Base-by-base conservation (phyloP, 2,797 vertebrate genomes). In the Fratercula arctica region DNA sequence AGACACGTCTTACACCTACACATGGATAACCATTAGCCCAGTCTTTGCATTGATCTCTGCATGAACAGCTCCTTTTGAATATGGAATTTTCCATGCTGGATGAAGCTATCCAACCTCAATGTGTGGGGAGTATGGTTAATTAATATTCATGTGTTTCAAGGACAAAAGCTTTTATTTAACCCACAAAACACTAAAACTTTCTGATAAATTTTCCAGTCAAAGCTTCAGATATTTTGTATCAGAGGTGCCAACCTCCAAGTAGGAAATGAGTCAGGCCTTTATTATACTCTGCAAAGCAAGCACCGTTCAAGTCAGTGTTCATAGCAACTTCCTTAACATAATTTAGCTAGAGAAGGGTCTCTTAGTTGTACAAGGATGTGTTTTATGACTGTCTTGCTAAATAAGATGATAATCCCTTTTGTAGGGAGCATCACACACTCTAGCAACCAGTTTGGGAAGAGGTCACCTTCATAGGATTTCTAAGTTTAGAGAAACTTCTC, bases 11-110 rank as follows among this genome's bases (percentile, higher is more conserved):
- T 60, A 35, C 1, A 3, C 24, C n/a, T 77, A 45, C n/a, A 28
- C 0, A 0, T 3, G 3, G 23, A 59, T 29, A 59, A 7, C 19
- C 4, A 18, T 39, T 50, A 85, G 39, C 23, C 23, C 45, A 59
- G 8, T 41, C 37, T 70, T 75, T 92, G 28, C 43, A 31, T 31
- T 78, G 53, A 45, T 78, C 33, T 10, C 18, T 57, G 18, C 15
- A 28, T 15, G 20, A 77, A 57, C 12, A 41, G 16, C n/a, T 72
- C 11, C 29, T 64, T 86, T 39, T 35, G 8, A 57, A 45, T 33
- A 67, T 8, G 51, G 46, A 89, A 66, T 77, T 88, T 66, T 14
- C 25, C 24, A 15, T 31, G 28, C 24, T 77, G 64, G 35, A 20
- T 76, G 37, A 21, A 68, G 13, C 16, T 39, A 25, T 31, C n/a